phyloP scores from a whole-genome alignment of 2,113 vertebrate genomes.

The Nesoenas mayeri region DNA sequence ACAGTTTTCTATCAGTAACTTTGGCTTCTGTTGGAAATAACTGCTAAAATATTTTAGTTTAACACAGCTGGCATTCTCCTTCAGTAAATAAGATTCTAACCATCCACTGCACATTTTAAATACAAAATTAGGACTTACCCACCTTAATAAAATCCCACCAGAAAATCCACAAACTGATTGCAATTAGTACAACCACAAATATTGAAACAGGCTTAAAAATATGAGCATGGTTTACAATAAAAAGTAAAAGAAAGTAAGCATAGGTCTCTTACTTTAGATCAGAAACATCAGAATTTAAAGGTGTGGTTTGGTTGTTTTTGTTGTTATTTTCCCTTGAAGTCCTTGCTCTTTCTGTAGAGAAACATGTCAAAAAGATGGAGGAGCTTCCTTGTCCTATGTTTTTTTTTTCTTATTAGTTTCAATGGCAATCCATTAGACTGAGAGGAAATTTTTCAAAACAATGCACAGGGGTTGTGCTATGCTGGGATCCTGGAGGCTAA shows the following conservation, averaged over 20 bases:
- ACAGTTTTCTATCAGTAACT: not conserved
- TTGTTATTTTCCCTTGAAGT: not conserved
- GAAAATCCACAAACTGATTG: not conserved
- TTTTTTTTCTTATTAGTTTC: not conserved
- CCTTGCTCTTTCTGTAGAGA: not conserved
- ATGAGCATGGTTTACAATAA: not conserved
- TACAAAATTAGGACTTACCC: not conserved
- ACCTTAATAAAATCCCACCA: not conserved
- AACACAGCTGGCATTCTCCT: not conserved
- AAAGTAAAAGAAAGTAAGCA: not conserved
- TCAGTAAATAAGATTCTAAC: not conserved
- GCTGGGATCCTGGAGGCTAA: not conserved
- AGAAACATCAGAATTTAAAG: not conserved
- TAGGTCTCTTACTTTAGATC: not conserved
- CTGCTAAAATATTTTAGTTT: not conserved
- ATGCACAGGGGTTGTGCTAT: not conserved
- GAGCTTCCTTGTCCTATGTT: not conserved
- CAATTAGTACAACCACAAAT: not conserved
- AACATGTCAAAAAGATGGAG: constrained; percentile 8
- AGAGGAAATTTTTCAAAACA: not conserved
- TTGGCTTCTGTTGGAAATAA: not conserved
- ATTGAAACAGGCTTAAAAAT: not conserved
- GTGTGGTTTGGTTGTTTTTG: not conserved
- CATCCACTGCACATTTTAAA: not conserved
- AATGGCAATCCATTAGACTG: not conserved